Percentiles rank a stretch among this genome's conserved stretches.
These are phyloP conservation scores for Morone chrysops DNA, from an alignment of 2,113 vertebrate species.

Conservation along the genomic window DNA sequence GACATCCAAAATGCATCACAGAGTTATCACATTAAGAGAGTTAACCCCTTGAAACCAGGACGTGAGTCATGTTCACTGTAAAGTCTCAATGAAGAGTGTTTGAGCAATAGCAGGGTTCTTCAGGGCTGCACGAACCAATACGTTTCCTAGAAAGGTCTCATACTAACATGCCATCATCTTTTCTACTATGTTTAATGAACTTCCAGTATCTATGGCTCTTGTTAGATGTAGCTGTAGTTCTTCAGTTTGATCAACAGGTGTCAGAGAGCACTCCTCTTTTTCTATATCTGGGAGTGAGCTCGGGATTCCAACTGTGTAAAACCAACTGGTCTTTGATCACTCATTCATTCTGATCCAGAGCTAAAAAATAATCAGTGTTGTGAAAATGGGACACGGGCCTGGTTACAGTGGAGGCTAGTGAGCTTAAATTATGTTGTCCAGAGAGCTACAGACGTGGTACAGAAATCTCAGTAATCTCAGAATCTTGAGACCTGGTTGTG, in stretches of 20 bases:
- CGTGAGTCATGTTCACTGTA: not conserved
- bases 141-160: not conserved
- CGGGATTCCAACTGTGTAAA: slow-evolving; percentile 66
- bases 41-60: slow-evolving; percentile 59
- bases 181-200: slow-evolving; percentile 13
- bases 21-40: slow-evolving; percentile 51
- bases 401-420: slow-evolving; percentile 53
- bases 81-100: not conserved
- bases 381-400: slow-evolving; percentile 70
- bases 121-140: not conserved
- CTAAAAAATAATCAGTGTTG: slow-evolving; percentile 77
- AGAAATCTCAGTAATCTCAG: not conserved
- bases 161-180: not conserved
- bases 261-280: slow-evolving; percentile 63
- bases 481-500: not conserved
- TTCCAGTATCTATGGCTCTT: slow-evolving; percentile 27
- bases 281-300: slow-evolving; percentile 36
- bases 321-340: slow-evolving; percentile 80
- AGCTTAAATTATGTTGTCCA: slow-evolving; percentile 57
- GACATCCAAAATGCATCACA: slow-evolving; percentile 66
- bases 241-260: slow-evolving; percentile 74
- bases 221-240: slow-evolving; percentile 58
- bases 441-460: slow-evolving; percentile 31
- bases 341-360: slow-evolving; percentile 79
- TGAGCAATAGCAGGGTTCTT: not conserved